Percentiles rank a stretch among this genome's conserved stretches.
These are phyloP conservation scores for Aricia artaxerxes DNA, from an alignment of 2,888 invertebrate species.

Conservation along the genomic window DNA sequence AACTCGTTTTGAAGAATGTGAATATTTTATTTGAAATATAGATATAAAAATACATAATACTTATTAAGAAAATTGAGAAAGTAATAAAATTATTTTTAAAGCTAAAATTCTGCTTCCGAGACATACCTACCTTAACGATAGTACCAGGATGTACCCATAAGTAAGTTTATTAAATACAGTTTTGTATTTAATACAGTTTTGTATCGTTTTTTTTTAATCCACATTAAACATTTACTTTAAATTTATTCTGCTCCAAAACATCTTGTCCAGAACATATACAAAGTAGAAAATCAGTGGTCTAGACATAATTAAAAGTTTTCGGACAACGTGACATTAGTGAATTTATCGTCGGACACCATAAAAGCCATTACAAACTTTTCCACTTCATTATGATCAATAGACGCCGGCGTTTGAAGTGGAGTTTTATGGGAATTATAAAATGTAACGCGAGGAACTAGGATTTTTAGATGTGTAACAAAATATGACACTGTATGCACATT, in stretches of 20 bases:
- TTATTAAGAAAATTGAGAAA: too few relatives aligned
- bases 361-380: constrained; percentile 30
- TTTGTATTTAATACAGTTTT: too few relatives aligned
- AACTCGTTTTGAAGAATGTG: too few relatives aligned
- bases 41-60: too few relatives aligned
- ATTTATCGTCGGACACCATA: constrained; percentile 28
- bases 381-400: constrained; percentile 29
- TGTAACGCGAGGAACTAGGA: background rate
- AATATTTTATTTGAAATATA: too few relatives aligned
- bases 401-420: constrained; percentile 8
- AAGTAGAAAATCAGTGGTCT: constrained; percentile 31
- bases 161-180: too few relatives aligned
- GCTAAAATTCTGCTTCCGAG: too few relatives aligned
- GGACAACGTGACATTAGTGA: constrained; percentile 31
- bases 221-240: background rate
- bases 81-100: too few relatives aligned
- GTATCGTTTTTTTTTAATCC: too few relatives aligned
- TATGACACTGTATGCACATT: background rate
- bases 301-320: constrained; percentile 33
- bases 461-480: background rate
- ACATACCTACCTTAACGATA: too few relatives aligned
- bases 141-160: too few relatives aligned
- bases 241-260: background rate
- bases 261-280: background rate
- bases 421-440: constrained; percentile 25